Base-by-base conservation (phyloP, 2,797 vertebrate genomes). In the Typhlichthys subterraneus region DNA sequence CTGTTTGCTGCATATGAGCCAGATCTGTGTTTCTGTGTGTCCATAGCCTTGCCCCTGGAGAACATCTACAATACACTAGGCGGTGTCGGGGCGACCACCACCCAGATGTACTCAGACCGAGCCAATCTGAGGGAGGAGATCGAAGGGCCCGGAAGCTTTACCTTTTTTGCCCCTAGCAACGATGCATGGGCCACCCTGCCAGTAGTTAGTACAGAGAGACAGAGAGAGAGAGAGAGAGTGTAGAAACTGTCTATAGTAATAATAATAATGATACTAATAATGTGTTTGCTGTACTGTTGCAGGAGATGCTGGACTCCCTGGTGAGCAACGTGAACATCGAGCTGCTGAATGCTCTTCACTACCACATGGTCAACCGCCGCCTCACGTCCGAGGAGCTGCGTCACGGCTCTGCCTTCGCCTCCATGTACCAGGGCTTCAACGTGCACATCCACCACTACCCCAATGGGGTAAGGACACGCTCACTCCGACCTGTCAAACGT, bases 261-360 rank as follows among this genome's bases (percentile, higher is more conserved):
- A n/a, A 48, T 11, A 48, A 12, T 48, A 12, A 48, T 38, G 33
- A 5, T 15, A 5, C 3, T 52, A 14, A 14, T 15, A 13, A 4
- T 59, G 13, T 12, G 60, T 47, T 59, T 76, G 15, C 14, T n/a
- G 49, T 51, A 12, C 15, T 5, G 9, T 53, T 77, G 68, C 84
- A 99, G 97, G 97, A 99, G 91, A 95, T 97, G 64, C 85, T 99
- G 83, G 97, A 99, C 50, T 96, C 97, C 17, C 91, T 99, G 81
- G 97, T 99, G 76, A 99, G 97, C 80, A 99, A 99, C 0, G 97
- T 99, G 61, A 99, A 99, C 90, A 98, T 99, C 0, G 98, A 99
- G 89, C 91, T 99, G 74, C 92, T 99, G 60, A 99, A 99, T 0
- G 96, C 97, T 45, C 94, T 99, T 5, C 97, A 98, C 48, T 99